These are phyloP conservation scores for Neotoma lepida DNA, from an alignment of 2,113 vertebrate genomes.

Conservation along the genomic window DNA sequence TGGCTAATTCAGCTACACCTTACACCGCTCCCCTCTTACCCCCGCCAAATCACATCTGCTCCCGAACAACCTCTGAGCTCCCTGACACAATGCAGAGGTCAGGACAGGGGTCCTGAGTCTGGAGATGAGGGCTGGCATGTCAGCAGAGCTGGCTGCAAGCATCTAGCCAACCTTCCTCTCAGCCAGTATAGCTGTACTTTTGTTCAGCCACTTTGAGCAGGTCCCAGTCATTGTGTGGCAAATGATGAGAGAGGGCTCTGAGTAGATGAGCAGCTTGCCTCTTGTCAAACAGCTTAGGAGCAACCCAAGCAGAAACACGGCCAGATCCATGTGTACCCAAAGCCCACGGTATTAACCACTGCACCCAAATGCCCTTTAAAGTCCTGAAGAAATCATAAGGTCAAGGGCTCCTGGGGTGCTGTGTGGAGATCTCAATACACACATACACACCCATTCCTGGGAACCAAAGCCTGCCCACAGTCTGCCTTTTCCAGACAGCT, in stretches of 20 bases:
- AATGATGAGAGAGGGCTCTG: neutral
- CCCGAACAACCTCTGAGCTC: neutral
- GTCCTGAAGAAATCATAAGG: neutral
- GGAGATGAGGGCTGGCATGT: neutral
- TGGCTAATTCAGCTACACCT: slow-evolving; percentile 4
- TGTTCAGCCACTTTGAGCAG: neutral
- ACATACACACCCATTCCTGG: neutral
- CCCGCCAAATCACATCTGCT: neutral
- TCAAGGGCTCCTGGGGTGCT: neutral
- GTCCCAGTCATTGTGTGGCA: neutral
- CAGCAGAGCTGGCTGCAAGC: neutral
- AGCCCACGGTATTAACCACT: neutral
- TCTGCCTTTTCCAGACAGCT: neutral
- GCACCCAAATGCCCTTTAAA: neutral
- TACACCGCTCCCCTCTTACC: neutral
- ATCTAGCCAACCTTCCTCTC: neutral
- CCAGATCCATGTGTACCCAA: neutral
- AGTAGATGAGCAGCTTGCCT: neutral
- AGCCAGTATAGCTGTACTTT: neutral
- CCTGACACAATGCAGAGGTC: neutral
- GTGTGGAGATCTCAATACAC: neutral
- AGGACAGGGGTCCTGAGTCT: neutral
- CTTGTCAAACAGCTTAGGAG: neutral
- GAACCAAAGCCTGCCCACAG: neutral
- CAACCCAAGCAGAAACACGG: neutral